phyloP scores from a whole-genome alignment of 2,113 vertebrate species.

The Tauraco erythrolophus region DNA sequence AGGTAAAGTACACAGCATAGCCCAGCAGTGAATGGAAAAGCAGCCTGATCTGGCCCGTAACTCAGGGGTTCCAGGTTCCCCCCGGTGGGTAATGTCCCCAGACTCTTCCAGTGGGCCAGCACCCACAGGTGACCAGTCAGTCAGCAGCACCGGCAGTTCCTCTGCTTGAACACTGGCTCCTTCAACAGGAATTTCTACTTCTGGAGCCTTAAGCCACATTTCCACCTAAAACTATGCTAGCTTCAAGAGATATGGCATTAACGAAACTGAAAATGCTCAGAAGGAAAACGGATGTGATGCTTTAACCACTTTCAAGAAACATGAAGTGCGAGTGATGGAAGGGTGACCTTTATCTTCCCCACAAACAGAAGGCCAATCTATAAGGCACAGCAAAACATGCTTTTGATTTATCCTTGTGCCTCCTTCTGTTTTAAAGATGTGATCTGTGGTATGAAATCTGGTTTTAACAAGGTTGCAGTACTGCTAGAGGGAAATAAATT shows the following conservation, averaged over 20 bases:
- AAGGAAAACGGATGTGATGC: constrained; percentile 27
- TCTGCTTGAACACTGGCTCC: background rate
- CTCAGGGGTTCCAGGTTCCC: background rate
- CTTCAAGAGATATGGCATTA: background rate
- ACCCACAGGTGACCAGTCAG: background rate
- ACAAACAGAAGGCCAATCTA: constrained; percentile 18
- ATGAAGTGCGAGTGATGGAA: constrained; percentile 45
- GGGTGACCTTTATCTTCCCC: constrained; percentile 50
- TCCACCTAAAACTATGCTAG: background rate
- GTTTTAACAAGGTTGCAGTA: constrained; percentile 24
- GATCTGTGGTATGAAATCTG: background rate
- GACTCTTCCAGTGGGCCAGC: background rate
- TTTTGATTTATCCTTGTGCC: constrained; percentile 24
- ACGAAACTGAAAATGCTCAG: constrained; percentile 5
- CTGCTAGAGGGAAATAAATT: constrained; percentile 28
- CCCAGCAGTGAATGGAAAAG: background rate
- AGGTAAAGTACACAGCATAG: background rate
- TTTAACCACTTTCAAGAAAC: constrained; percentile 42
- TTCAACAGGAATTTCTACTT: background rate
- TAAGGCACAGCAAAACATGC: background rate
- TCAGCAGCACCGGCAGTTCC: background rate
- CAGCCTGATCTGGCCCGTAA: background rate
- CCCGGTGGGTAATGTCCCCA: background rate
- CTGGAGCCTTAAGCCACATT: background rate
- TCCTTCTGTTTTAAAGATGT: background rate